Conservation (phyloP, 2,113 vertebrate species). For the Cyprinodon brontotheroides region DNA sequence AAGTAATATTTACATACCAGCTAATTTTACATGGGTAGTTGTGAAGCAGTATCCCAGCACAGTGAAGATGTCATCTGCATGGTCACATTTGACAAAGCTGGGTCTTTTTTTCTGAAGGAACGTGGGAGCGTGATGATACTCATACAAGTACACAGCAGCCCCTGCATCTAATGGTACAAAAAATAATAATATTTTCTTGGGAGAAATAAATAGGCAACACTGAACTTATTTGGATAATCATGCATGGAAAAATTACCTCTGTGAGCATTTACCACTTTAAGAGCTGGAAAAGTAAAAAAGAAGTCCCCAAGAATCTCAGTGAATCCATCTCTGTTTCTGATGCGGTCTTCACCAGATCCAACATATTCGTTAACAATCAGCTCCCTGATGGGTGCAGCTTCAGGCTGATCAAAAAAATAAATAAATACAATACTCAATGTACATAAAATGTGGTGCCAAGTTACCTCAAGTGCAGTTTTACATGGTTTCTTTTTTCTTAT, state of each 20-base stretch:
- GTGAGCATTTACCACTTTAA: conserved; percentile 78
- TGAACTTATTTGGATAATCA: not conserved
- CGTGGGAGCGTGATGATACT: conserved; percentile 82
- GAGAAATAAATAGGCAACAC: not conserved
- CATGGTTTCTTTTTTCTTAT: no score
- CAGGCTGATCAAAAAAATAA: conserved; percentile 38
- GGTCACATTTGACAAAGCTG: conserved; percentile 85
- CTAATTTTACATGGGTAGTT: conserved; percentile 52
- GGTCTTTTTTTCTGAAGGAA: conserved; percentile 62
- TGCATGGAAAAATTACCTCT: conserved; percentile 68
- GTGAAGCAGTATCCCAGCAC: conserved; percentile 85
- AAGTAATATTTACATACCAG: conserved; percentile 31
- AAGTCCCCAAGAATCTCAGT: conserved; percentile 79
- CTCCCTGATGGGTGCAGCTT: conserved; percentile 32
- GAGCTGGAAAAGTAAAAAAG: conserved; percentile 74
- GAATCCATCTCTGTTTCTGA: conserved; percentile 69
- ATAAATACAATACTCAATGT: not conserved
- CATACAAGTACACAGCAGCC: conserved; percentile 85
- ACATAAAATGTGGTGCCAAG: no score
- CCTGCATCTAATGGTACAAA: conserved; percentile 63
- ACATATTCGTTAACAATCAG: conserved; percentile 73
- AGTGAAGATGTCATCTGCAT: conserved; percentile 82
- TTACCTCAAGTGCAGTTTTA: not conserved
- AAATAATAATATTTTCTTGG: not conserved
- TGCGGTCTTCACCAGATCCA: conserved; percentile 69